Conservation (phyloP, 2,888 invertebrate genomes). For the Eilema depressum region DNA sequence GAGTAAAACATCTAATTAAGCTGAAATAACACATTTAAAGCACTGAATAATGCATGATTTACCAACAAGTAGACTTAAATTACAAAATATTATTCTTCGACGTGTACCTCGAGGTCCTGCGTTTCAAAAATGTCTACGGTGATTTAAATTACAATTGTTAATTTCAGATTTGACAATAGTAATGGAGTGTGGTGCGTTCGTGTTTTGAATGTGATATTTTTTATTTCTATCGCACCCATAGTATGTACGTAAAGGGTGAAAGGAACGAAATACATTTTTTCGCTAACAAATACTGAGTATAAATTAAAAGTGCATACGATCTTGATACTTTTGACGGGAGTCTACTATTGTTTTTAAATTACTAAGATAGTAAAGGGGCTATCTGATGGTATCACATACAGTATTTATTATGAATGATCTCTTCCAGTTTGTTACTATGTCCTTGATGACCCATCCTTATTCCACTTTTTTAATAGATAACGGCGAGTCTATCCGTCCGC, state of each 20-base stretch:
- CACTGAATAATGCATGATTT: constrained; percentile 1
- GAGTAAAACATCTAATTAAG: not conserved
- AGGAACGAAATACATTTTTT: constrained; percentile 67
- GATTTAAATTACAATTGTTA: constrained; percentile 43
- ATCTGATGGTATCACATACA: not conserved
- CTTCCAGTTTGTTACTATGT: too few species aligned
- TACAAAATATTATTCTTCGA: not conserved
- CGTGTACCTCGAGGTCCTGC: not conserved
- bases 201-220: constrained; percentile 50
- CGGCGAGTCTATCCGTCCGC: not conserved
- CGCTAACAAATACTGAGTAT: constrained; percentile 62
- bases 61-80: not conserved
- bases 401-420: not conserved
- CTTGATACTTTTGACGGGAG: constrained; percentile 64
- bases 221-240: constrained; percentile 42
- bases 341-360: not conserved
- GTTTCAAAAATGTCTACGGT: constrained; percentile 21
- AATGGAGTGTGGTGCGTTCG: constrained; percentile 47
- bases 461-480: not conserved
- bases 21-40: not conserved
- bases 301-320: constrained; percentile 40
- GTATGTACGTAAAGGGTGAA: constrained; percentile 60
- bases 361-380: not conserved
- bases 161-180: constrained; percentile 51
- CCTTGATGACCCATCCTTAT: not conserved